phyloP scores from a whole-genome alignment of 2,888 invertebrate species.

The Drosophila gaucha region DNA sequence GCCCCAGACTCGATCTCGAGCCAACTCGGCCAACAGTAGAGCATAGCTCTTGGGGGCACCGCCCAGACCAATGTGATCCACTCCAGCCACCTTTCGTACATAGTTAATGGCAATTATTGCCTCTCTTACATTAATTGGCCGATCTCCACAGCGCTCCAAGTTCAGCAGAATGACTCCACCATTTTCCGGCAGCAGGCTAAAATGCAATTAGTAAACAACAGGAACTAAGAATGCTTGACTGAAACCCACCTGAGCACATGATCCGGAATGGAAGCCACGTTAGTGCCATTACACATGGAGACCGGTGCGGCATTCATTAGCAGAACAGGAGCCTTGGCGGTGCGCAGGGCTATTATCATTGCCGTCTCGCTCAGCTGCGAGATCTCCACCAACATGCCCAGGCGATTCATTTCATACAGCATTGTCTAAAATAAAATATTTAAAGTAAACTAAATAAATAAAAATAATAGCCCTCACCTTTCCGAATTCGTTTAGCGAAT shows the following conservation, averaged over 20 bases:
- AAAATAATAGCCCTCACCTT: conserved; percentile 75
- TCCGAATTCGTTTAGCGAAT: conserved; percentile 84
- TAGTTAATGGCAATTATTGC: conserved; percentile 88
- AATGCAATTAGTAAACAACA: not conserved
- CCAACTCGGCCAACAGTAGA: conserved; percentile 87
- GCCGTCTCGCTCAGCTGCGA: conserved; percentile 88
- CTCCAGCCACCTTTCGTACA: conserved; percentile 88
- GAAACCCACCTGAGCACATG: conserved; percentile 87
- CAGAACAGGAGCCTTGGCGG: conserved; percentile 88
- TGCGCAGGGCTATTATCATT: conserved; percentile 87
- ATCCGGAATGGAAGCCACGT: conserved; percentile 92
- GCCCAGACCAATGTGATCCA: conserved; percentile 88
- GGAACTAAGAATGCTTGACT: not conserved
- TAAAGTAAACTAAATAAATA: not conserved
- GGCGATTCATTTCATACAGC: conserved; percentile 88
- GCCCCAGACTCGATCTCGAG: conserved; percentile 87
- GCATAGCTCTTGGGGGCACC: conserved; percentile 86
- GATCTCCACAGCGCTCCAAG: conserved; percentile 86
- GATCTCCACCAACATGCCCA: conserved; percentile 89
- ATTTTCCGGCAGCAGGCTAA: conserved; percentile 85
- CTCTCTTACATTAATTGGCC: conserved; percentile 82
- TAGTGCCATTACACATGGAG: conserved; percentile 88
- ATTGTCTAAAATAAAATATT: conserved; percentile 85
- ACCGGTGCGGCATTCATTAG: conserved; percentile 88
- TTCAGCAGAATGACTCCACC: conserved; percentile 88